Evolutionary conservation across 2,888 invertebrate species (phyloP).

Genomic region (Elysia crispata): DNA sequence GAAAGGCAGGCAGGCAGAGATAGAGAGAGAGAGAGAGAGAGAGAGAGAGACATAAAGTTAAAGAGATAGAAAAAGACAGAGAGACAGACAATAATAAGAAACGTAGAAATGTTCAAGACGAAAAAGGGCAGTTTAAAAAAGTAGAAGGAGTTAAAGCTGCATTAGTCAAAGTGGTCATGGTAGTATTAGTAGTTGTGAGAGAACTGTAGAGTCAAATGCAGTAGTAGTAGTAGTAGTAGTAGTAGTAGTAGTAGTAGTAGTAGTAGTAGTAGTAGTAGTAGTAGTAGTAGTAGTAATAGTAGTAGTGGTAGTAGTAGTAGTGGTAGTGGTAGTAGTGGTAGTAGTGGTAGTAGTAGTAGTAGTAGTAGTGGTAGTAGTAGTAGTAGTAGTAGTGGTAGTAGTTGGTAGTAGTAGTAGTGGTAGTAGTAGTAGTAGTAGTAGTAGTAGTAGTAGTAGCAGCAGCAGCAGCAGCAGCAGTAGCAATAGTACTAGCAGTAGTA

Average conservation of each 20-base stretch:
- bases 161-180: too few relatives aligned
- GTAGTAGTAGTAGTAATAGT: slow-evolving; percentile 9
- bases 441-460: slow-evolving; percentile 23
- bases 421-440: slow-evolving; percentile 22
- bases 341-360: slow-evolving; percentile 4
- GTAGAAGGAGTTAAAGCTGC: too few relatives aligned
- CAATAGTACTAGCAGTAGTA: slow-evolving; percentile 25
- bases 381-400: too few relatives aligned
- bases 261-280: slow-evolving; percentile 9
- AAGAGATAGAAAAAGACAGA: too few relatives aligned
- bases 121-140: too few relatives aligned
- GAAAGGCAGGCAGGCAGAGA: too few relatives aligned
- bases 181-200: too few relatives aligned
- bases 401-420: too few relatives aligned
- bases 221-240: background rate
- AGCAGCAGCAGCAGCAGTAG: slow-evolving; percentile 31
- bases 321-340: background rate
- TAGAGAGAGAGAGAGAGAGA: too few relatives aligned
- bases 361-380: background rate
- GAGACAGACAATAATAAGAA: too few relatives aligned
- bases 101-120: too few relatives aligned
- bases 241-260: slow-evolving; percentile 9
- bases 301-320: background rate
- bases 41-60: too few relatives aligned
- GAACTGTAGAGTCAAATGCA: background rate